These are phyloP conservation scores for Mellivora capensis DNA, from an alignment of 2,113 vertebrate genomes.

Conservation along the genomic window DNA sequence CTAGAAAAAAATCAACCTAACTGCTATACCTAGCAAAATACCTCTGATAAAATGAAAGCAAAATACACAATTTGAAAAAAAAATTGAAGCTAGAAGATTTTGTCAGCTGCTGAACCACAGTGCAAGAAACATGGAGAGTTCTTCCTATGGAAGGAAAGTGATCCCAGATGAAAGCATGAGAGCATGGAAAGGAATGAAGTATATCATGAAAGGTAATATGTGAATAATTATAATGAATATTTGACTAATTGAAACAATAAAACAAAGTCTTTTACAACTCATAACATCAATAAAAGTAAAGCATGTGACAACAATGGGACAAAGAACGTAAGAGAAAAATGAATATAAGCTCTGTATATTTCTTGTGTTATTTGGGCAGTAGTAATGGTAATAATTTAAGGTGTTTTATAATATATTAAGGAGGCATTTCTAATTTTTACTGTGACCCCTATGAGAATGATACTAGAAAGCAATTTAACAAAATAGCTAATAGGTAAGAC, in stretches of 20 bases:
- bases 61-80: neutral
- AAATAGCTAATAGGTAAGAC: neutral
- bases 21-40: neutral
- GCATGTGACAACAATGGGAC: neutral
- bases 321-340: neutral
- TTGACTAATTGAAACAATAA: neutral
- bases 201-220: neutral
- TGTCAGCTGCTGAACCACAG: neutral
- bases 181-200: neutral
- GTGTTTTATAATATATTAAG: neutral
- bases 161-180: neutral
- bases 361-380: neutral
- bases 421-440: neutral
- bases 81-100: neutral
- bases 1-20: neutral
- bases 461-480: neutral
- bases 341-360: neutral
- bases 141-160: neutral
- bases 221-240: neutral
- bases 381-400: neutral
- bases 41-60: neutral
- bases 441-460: neutral
- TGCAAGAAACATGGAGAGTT: neutral
- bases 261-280: neutral
- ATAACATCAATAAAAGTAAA: neutral